These are phyloP conservation scores for Okapia johnstoni DNA, from an alignment of 2,113 vertebrate species.

Conservation along the genomic window DNA sequence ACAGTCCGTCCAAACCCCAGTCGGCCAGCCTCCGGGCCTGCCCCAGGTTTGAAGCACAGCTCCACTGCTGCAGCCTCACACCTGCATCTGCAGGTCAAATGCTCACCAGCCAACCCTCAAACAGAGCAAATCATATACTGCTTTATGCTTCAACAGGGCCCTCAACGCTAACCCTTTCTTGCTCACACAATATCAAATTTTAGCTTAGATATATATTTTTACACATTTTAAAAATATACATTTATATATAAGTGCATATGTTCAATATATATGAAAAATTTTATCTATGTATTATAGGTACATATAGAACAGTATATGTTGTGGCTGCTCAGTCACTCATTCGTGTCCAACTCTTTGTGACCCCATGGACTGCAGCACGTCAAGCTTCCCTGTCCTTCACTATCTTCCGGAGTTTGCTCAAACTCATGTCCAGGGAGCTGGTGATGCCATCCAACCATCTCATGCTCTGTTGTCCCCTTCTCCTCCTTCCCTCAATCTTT, in stretches of 20 bases:
- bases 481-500: neutral
- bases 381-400: neutral
- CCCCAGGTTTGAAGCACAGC: accelerated
- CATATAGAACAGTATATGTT: neutral
- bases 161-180: neutral
- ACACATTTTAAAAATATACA: neutral
- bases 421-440: neutral
- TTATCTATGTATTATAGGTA: neutral
- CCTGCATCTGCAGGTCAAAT: neutral
- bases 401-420: neutral
- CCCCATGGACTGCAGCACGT: neutral
- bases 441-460: neutral
- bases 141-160: neutral
- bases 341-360: neutral
- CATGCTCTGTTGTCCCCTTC: neutral
- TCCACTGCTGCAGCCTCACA: accelerated
- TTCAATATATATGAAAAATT: neutral
- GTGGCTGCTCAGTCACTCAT: neutral
- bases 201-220: neutral
- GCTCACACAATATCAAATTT: neutral
- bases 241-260: neutral
- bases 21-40: accelerated
- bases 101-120: no score
- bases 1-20: accelerated
- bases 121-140: neutral